phyloP scores from a whole-genome alignment of 2,797 vertebrate genomes.

The Anguilla obscura region DNA sequence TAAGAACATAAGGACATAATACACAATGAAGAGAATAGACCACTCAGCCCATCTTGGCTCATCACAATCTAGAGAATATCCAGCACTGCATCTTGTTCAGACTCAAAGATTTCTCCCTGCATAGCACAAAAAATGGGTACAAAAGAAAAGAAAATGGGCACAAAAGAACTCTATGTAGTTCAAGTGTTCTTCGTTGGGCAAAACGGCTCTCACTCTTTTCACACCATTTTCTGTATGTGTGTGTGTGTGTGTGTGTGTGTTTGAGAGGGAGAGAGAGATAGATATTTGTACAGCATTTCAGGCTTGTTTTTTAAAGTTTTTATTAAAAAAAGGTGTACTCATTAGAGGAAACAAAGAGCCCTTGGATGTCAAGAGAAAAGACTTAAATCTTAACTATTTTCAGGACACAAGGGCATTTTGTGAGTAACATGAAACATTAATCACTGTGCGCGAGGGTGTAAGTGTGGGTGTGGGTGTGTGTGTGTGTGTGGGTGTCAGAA shows the following conservation, averaged over 20 bases:
- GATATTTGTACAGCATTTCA: neutral
- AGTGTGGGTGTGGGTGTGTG: neutral
- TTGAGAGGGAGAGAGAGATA: neutral
- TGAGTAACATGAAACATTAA: neutral
- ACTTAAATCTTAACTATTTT: neutral
- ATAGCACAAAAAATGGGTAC: neutral
- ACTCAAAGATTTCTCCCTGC: neutral
- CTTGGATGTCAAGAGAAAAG: neutral
- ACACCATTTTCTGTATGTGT: neutral
- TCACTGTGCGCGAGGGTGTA: neutral
- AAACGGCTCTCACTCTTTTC: neutral
- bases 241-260: neutral
- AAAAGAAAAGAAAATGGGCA: too few species aligned
- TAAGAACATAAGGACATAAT: neutral
- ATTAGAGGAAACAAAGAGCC: neutral
- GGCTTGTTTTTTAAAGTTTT: neutral
- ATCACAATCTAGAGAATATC: neutral
- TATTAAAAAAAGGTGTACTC: neutral
- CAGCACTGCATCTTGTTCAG: neutral
- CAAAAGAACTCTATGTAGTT: too few species aligned
- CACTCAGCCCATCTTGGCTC: neutral
- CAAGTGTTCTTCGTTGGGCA: too few species aligned
- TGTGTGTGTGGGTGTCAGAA: neutral
- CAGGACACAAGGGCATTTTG: neutral
- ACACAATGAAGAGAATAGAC: neutral